Base-by-base conservation (phyloP, 1,140 invertebrate species). In the Colletes gigas region DNA sequence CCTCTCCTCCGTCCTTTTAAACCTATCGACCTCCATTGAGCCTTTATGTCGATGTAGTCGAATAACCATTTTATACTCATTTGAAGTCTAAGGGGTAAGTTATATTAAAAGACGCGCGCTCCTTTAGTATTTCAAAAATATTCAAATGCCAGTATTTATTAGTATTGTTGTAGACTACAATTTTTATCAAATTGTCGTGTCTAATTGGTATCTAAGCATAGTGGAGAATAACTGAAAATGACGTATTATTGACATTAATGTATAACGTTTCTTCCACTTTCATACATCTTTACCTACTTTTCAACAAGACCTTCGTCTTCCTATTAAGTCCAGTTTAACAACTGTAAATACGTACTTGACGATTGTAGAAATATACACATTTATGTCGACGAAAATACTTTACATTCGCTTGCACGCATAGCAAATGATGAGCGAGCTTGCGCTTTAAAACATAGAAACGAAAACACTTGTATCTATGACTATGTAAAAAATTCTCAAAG, bases 1-100 rank as follows among this genome's bases (percentile, higher is more conserved):
- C 80, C 83, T 78, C 60, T 85, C 70, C 70, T 85, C 83, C 83
- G 83, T 86, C 75, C 83, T 79, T 70, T 78, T 75, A 76, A 72
- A 73, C 70, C 62, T 85, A 62, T 68, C 69, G 67, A 84, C 55
- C 74, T 84, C 7, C 39, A 63, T 75, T 78, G 65, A 54, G 72
- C 55, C 54, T 66, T 71, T 59, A 74, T 57, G 73, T 85, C 57
- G 72, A 78, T 66, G 44, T 60, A 71, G 14, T 71, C 17, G 60
- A 70, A 80, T 55, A 59, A 63, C 52, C 57, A 67, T 72, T 57
- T 75, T 78, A 71, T 39, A 67, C 39, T 76, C 63, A 7, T 30
- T 75, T 75, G 15, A 65, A 66, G 8, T 52, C 30, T 76, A 67
- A 66, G 19, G 47, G 14, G 50, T 47, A 63, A 39, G 52, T 10